Evolutionary conservation across 1,140 invertebrate genomes (phyloP), one percentile per base, ranked within the genome.

Genomic region (Adelges cooleyi): DNA sequence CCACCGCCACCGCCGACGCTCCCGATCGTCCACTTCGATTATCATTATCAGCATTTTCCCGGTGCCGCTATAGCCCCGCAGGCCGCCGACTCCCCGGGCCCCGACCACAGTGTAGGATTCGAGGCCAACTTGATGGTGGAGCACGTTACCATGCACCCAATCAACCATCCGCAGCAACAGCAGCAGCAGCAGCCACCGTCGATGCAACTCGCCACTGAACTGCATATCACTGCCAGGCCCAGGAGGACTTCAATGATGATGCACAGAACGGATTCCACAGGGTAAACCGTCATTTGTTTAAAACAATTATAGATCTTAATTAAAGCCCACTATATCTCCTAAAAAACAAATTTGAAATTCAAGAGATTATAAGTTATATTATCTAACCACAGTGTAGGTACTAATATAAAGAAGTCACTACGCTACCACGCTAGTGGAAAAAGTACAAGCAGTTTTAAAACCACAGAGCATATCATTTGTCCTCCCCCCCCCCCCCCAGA

Each of bases 101-200:
- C 69, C 54, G 71, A 69, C 17, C 72, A 71, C 52, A 70, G 66
- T 66, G 68, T 65, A 36, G 72, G 72, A 70, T 76, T 80, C 10
- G 78, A 85, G 33, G 80, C 86, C 69, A 77, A 87, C 67, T 78
- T 86, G 66, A 81, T 62, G 56, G n/a, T 46, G 42, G 56, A 62
- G 15, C 56, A 62, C 17, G 42, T 62, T 10, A 29, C 4, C 86
- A 8, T 87, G 5, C 86, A 0, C 71, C 88, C 65, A 86, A 85
- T 3, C 78, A 87, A 1, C 86, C 88, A 72, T 77, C 86, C 67
- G 86, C 86, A 2, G 85, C 87, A 73, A 87, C 86, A 3, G 84
- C 83, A 40, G 85, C 84, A 76, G 77, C 72, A 71, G 50, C 13
- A 38, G 3, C 46, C 44, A 0, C 59, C 40, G 0, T 33, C 29